Percentiles rank a stretch among this genome's conserved stretches.
Conservation (phyloP, 2,888 invertebrate species). For the Sphecodes monilicornis region DNA sequence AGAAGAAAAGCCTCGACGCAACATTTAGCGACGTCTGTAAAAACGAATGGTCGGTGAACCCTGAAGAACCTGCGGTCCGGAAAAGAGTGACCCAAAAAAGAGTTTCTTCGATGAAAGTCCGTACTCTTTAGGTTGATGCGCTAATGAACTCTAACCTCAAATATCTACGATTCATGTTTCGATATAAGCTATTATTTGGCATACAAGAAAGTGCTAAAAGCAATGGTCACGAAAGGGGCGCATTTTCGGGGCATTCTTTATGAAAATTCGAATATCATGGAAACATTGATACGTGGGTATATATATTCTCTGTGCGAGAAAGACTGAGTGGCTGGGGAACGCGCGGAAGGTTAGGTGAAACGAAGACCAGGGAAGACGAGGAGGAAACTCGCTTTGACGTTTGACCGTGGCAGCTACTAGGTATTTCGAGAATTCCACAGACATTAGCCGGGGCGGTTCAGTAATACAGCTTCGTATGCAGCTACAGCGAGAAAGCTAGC, state of each 20-base stretch:
- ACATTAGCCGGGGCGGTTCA: conserved; percentile 50
- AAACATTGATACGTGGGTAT: conserved; percentile 7
- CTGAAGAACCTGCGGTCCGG: background rate
- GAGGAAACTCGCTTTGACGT: conserved; percentile 66
- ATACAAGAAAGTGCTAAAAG: too few species aligned
- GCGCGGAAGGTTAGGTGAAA: background rate
- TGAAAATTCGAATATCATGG: conserved; percentile 21
- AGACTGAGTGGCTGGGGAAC: background rate
- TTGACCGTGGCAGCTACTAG: conserved; percentile 59
- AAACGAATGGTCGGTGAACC: background rate
- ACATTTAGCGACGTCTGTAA: background rate
- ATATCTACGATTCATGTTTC: too few species aligned
- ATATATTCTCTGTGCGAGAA: background rate
- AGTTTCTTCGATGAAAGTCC: too few species aligned
- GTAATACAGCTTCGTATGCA: conserved; percentile 61
- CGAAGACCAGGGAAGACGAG: conserved; percentile 12
- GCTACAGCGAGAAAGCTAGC: conserved; percentile 42
- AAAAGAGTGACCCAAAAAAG: too few species aligned
- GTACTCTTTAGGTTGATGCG: too few species aligned
- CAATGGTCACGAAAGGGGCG: background rate
- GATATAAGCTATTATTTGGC: too few species aligned
- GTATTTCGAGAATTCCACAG: conserved; percentile 67
- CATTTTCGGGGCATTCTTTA: background rate
- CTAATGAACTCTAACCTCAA: too few species aligned
- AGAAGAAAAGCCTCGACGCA: background rate